Conservation (phyloP, 1,140 invertebrate genomes). For the Tachypleus tridentatus region DNA sequence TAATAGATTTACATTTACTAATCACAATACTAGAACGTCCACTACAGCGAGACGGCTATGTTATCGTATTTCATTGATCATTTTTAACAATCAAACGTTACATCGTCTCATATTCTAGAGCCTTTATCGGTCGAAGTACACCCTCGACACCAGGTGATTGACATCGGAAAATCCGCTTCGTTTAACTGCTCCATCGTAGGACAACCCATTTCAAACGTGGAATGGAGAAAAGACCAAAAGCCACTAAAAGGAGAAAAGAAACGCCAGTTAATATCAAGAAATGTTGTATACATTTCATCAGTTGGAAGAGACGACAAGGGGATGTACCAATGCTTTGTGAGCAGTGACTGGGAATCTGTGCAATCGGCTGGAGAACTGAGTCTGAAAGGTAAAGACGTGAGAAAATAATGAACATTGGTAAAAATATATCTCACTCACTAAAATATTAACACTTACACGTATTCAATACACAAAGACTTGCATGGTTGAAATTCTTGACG, state of each 20-base stretch:
- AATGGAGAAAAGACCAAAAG: slow-evolving; percentile 44
- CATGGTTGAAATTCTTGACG: too few species aligned
- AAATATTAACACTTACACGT: too few species aligned
- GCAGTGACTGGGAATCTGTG: slow-evolving; percentile 60
- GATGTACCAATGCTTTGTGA: slow-evolving; percentile 61
- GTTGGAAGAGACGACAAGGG: slow-evolving; percentile 71
- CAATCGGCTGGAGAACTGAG: slow-evolving; percentile 51
- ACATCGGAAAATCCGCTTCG: slow-evolving; percentile 63
- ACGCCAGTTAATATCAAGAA: slow-evolving; percentile 9
- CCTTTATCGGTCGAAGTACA: slow-evolving; percentile 55
- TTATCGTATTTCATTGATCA: too few species aligned
- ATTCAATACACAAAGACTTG: too few species aligned
- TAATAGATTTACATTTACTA: too few species aligned
- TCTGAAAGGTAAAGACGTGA: slow-evolving; percentile 31
- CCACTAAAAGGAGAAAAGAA: slow-evolving; percentile 12
- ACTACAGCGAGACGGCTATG: too few species aligned
- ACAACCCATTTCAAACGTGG: slow-evolving; percentile 61
- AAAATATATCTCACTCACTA: too few species aligned
- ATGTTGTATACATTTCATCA: slow-evolving; percentile 37
- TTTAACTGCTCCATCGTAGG: slow-evolving; percentile 78
- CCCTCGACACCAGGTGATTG: slow-evolving; percentile 42
- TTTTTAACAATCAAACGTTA: too few species aligned
- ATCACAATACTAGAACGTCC: too few species aligned
- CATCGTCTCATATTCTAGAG: slow-evolving; percentile 36
- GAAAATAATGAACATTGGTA: too few species aligned